Evolutionary conservation across 2,888 invertebrate genomes (phyloP).

Genomic region (Morinoia aosen): DNA sequence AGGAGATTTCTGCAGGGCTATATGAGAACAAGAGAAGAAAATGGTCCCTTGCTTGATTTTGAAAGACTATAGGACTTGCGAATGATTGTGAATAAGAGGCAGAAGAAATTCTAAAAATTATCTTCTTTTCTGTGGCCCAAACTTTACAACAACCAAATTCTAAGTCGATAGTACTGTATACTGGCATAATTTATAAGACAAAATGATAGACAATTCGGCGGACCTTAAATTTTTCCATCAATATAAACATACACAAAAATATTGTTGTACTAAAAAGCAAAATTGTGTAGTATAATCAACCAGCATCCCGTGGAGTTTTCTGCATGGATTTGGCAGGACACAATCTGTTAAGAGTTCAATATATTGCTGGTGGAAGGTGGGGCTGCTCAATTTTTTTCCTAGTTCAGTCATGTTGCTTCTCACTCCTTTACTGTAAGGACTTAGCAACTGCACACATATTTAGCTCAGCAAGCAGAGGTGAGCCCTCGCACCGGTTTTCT

Average conservation of each 20-base stretch:
- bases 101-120: background rate
- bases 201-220: no score
- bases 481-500: background rate
- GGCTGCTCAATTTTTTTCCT: background rate
- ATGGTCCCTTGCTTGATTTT: background rate
- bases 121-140: no score
- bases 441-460: background rate
- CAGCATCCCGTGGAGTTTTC: no score
- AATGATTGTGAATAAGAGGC: background rate
- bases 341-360: background rate
- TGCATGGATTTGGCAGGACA: background rate
- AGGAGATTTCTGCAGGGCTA: no score
- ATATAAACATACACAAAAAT: no score
- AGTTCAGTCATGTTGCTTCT: background rate
- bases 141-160: no score
- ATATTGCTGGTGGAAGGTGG: background rate
- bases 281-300: no score
- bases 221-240: no score
- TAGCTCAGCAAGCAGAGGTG: background rate
- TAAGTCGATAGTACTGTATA: no score
- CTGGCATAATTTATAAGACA: no score
- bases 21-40: background rate
- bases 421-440: no score
- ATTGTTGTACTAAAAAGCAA: no score
- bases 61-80: background rate